Percentiles rank a stretch among this genome's conserved stretches.
Evolutionary conservation across 2,113 vertebrate species (phyloP).

Genomic region (Eulemur rufifrons): DNA sequence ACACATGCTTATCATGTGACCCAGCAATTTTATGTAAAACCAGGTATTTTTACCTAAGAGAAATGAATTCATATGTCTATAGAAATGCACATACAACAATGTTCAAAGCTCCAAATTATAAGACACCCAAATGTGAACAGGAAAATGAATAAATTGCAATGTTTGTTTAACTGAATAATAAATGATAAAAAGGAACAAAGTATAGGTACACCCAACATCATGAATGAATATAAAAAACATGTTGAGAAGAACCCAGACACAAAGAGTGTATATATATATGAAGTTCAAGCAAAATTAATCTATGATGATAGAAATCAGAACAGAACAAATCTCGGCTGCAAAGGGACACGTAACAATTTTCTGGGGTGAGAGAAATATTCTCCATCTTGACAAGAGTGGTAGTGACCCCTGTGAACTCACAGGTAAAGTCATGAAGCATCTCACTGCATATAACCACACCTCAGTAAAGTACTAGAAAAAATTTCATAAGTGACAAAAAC

Average conservation of each 20-base stretch:
- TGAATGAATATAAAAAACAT: not conserved
- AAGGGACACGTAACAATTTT: not conserved
- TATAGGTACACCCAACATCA: not conserved
- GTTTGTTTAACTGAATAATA: not conserved
- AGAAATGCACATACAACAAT: slow-evolving; percentile 5
- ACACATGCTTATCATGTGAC: not conserved
- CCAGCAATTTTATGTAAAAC: not conserved
- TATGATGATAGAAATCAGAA: not conserved
- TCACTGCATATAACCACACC: not conserved
- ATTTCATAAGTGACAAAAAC: not conserved
- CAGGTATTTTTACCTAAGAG: not conserved
- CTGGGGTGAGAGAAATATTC: not conserved
- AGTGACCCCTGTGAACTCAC: not conserved
- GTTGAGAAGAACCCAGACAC: not conserved
- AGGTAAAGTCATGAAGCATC: not conserved
- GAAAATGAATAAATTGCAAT: not conserved
- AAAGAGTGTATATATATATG: not conserved
- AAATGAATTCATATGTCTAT: not conserved
- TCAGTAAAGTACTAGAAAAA: not conserved
- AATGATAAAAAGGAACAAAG: not conserved
- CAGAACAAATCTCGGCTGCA: not conserved
- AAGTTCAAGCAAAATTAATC: not conserved
- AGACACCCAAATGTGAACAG: not conserved
- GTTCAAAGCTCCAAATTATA: not conserved
- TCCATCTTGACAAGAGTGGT: not conserved